Evolutionary conservation across 2,888 invertebrate species (phyloP).

Genomic region (Clepsis dumicolana): DNA sequence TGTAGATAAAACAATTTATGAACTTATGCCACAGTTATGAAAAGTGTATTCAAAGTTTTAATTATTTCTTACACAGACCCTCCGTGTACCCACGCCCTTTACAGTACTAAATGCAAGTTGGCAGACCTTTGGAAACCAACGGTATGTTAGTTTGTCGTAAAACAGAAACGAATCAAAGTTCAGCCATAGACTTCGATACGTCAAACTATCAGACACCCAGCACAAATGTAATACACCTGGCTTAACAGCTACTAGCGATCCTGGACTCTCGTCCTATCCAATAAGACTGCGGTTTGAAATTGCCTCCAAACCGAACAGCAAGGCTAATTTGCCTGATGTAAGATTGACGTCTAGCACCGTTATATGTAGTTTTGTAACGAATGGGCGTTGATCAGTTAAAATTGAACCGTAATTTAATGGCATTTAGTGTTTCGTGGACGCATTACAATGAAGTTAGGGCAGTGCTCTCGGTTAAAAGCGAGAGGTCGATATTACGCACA

Average conservation of each 20-base stretch:
- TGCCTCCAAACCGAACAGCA: conserved; percentile 46
- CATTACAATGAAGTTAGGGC: conserved; percentile 56
- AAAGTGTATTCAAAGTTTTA: too few species aligned
- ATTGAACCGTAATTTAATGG: conserved; percentile 22
- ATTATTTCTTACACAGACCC: not conserved
- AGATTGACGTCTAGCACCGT: conserved; percentile 77
- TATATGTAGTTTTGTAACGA: conserved; percentile 51
- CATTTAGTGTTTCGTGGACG: not conserved
- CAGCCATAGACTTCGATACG: conserved; percentile 59
- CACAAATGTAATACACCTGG: conserved; percentile 46
- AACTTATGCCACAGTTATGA: too few species aligned
- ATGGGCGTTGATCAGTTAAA: conserved; percentile 22
- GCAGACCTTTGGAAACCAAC: not conserved
- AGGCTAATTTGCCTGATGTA: conserved; percentile 68
- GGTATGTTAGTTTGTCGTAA: conserved; percentile 41
- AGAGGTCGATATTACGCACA: conserved; percentile 73
- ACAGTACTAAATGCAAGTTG: not conserved
- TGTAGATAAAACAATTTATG: too few species aligned
- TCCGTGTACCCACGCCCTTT: not conserved
- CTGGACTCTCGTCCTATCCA: conserved; percentile 55
- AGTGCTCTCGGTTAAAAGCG: conserved; percentile 66
- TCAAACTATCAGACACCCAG: conserved; percentile 69
- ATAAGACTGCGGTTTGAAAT: conserved; percentile 59
- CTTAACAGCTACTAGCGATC: conserved; percentile 47
- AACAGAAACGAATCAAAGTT: conserved; percentile 61